Conservation (phyloP, 1,140 invertebrate species). For the Magallana ariakensis region DNA sequence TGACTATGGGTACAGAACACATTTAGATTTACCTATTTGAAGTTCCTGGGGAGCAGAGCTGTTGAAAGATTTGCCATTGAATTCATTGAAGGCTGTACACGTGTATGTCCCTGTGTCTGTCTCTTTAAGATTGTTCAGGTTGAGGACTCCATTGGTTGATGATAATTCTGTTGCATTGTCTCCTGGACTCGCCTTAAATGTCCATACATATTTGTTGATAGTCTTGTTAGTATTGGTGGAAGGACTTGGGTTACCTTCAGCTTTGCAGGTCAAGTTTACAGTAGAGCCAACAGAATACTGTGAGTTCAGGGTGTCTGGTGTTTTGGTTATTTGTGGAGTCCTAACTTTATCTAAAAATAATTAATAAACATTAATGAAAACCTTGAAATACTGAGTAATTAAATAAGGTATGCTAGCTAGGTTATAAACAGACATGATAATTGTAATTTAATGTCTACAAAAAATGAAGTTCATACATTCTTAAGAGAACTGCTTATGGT, state of each 20-base stretch:
- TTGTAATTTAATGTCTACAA: no score
- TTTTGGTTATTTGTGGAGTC: background rate
- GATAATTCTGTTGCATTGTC: background rate
- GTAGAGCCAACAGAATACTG: conserved; percentile 4
- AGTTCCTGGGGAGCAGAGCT: background rate
- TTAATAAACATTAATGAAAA: background rate
- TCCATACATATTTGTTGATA: conserved; percentile 9
- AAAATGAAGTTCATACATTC: no score
- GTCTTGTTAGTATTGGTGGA: background rate
- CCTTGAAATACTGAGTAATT: no score
- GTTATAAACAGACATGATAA: no score
- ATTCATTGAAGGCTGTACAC: conserved; percentile 25
- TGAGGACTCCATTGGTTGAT: background rate
- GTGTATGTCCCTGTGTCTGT: conserved; percentile 7
- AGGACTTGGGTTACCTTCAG: conserved; percentile 12
- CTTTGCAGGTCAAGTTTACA: conserved; percentile 3
- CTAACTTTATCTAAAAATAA: conserved; percentile 31
- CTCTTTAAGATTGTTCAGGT: background rate
- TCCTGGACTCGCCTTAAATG: background rate
- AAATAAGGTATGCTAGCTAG: no score
- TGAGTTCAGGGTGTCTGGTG: background rate
- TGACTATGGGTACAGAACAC: no score
- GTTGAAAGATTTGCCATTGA: conserved; percentile 18
- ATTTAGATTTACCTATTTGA: conserved; percentile 15
- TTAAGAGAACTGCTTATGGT: no score